Percentiles rank a stretch among this genome's conserved stretches.
Evolutionary conservation across 2,888 invertebrate genomes (phyloP).

Genomic region (Asteroscopus sphinx): DNA sequence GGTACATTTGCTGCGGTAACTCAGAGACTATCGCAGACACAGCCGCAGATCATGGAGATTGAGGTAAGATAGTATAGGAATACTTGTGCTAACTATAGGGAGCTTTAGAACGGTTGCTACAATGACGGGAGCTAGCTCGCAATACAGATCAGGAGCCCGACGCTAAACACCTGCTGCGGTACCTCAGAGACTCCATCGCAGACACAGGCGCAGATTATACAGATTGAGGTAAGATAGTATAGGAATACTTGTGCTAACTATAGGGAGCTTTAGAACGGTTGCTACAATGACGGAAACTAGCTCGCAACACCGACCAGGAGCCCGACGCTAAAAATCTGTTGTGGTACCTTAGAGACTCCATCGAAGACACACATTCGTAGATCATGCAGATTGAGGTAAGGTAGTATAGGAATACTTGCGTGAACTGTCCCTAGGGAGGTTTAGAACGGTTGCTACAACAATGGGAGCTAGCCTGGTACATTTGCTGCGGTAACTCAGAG

Average conservation of each 20-base stretch:
- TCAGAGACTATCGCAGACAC: too few species aligned
- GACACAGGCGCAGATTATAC: conserved; percentile 98
- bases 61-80: too few species aligned
- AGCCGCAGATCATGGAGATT: too few species aligned
- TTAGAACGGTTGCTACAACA: too few species aligned
- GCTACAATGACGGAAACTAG: conserved; percentile 93
- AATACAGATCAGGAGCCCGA: conserved; percentile 87
- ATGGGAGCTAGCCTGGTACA: too few species aligned
- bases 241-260: too few species aligned
- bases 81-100: too few species aligned
- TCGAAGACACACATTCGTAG: conserved; percentile 97
- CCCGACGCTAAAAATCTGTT: conserved; percentile 91
- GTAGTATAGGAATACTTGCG: too few species aligned
- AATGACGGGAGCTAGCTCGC: conserved; percentile 94
- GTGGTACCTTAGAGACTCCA: conserved; percentile 96
- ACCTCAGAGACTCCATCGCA: conserved; percentile 96
- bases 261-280: conserved; percentile 96
- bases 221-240: conserved; percentile 92
- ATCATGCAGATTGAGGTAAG: conserved; percentile 96
- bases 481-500: too few species aligned
- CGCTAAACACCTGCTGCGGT: conserved; percentile 93
- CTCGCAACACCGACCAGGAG: conserved; percentile 91
- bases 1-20: too few species aligned
- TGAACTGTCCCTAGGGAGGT: too few species aligned
- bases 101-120: conserved; percentile 95